Evolutionary conservation across 2,797 vertebrate species (phyloP), one percentile per base, ranked within the genome.

Genomic region (Pampus argenteus): DNA sequence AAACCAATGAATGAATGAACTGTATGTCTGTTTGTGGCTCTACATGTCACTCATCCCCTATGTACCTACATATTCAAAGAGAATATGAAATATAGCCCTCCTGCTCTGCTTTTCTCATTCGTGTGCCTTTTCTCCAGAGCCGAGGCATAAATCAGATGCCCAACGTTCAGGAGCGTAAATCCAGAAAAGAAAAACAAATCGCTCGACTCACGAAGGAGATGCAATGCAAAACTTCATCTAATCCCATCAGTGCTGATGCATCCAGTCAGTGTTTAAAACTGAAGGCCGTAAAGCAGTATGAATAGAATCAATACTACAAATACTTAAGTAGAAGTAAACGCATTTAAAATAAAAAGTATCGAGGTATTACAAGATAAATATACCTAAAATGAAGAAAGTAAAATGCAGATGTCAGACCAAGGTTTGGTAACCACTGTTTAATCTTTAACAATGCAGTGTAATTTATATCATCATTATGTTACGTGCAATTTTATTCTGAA

Each of bases 181-280:
- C 61, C 81, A 82, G 76, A 78, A 13, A 82, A 79, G 76, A 44
- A 76, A 71, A 78, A 81, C 74, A 82, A 57, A 50, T 45, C 18
- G 23, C 7, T 56, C 18, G 1, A 36, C 5, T 51, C 70, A 44
- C 66, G 1, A 0, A 58, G 68, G 74, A 66, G 44, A 29, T 29
- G 3, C 52, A 47, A 4, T 44, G 50, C 44, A 76, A 78, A 71
- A 2, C 17, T 6, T 23, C 36, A 49, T 51, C 56, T 48, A 20
- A 29, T 42, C n/a, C 29, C 9, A 42, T 42, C 26, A 68, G 13
- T 0, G 29, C 22, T 3, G 64, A 69, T 23, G 31, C 25, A 42
- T 26, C 14, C 44, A 45, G 51, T n/a, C 45, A 51, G 18, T 18
- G 36, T 50, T 18, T 17, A 0, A 40, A 5, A 36, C 9, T 13